Base-by-base conservation (phyloP, 2,888 invertebrate species). In the Andrena bicolor region DNA sequence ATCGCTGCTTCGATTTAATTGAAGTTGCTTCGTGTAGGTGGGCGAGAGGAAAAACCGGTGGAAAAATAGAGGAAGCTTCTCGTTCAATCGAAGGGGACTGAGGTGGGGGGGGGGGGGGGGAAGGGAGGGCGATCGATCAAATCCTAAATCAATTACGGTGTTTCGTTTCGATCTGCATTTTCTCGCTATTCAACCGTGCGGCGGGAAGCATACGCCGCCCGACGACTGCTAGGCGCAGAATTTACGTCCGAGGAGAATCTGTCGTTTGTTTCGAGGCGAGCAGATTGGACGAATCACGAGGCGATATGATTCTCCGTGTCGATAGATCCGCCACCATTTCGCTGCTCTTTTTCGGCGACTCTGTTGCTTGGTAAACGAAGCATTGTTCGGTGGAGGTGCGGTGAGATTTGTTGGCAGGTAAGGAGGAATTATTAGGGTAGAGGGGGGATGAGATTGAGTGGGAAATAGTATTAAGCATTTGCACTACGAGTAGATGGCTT, bases 141-240 rank as follows among this genome's bases (percentile, higher is more conserved):
- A 72, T 49, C 7, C 32, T 56, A n/a, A 76, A 76, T 76, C 76
- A 72, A 76, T 76, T 64, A 32, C 64, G 16, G 5, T 1, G 49
- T 23, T 49, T 20, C 23, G 48, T 20, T 60, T 68, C 60, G 53
- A 64, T 63, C 30, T 56, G 1, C 16, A 5, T 13, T 5, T 5
- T 32, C 51, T 69, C 49, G 20, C 16, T 61, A 51, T 69, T 61
- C 61, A 10, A 7, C 10, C 30, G 10, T 53, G 41, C 63, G n/a
- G 35, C 1, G 28, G 64, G 35, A 20, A 61, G 32, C 32, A 68
- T 58, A 60, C 48, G 66, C n/a, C 49, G 30, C 1, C 2, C 20
- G 60, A 7, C 35, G 0, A 10, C 26, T 8, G 53, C 1, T 41
- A 8, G 0, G 30, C 13, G 20, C 32, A 2, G 23, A 72, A 82